Conservation (phyloP, 2,113 vertebrate genomes). For the Carollia perspicillata region DNA sequence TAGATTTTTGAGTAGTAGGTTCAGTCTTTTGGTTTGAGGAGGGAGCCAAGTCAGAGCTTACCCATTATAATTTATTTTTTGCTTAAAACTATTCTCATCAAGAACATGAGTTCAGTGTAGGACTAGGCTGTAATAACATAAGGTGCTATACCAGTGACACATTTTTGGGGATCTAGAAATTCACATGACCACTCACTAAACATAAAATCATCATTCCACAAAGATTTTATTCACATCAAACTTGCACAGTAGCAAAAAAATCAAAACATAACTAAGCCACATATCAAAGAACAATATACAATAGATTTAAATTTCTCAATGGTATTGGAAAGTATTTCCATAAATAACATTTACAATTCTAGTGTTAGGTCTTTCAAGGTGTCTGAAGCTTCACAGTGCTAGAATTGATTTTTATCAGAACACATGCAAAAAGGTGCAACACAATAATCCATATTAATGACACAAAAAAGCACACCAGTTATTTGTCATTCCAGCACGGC, state of each 20-base stretch:
- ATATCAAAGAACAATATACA: conserved; percentile 69
- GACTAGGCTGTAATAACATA: conserved; percentile 43
- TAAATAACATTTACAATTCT: conserved; percentile 76
- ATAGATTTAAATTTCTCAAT: conserved; percentile 51
- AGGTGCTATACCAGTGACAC: conserved; percentile 42
- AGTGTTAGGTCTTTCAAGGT: conserved; percentile 60
- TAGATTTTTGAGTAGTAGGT: conserved; percentile 19
- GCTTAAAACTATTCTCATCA: conserved; percentile 26
- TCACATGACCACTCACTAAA: conserved; percentile 74
- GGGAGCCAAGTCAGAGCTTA: conserved; percentile 32
- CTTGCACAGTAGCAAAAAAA: conserved; percentile 76
- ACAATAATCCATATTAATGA: conserved; percentile 48
- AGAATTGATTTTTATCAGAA: conserved; percentile 72
- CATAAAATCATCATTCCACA: conserved; percentile 80
- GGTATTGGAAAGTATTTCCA: conserved; percentile 65
- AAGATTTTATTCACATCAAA: conserved; percentile 81
- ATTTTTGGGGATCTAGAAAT: conserved; percentile 62
- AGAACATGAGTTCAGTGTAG: conserved; percentile 47
- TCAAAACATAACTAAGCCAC: conserved; percentile 76
- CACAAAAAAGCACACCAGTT: conserved; percentile 65
- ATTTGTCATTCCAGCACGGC: conserved; percentile 56
- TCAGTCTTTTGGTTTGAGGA: neutral
- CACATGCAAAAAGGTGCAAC: conserved; percentile 71
- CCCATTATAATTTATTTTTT: neutral
- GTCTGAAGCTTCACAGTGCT: conserved; percentile 75